These are phyloP conservation scores for Pelodytes ibericus DNA, from an alignment of 2,797 vertebrate species.

Conservation along the genomic window DNA sequence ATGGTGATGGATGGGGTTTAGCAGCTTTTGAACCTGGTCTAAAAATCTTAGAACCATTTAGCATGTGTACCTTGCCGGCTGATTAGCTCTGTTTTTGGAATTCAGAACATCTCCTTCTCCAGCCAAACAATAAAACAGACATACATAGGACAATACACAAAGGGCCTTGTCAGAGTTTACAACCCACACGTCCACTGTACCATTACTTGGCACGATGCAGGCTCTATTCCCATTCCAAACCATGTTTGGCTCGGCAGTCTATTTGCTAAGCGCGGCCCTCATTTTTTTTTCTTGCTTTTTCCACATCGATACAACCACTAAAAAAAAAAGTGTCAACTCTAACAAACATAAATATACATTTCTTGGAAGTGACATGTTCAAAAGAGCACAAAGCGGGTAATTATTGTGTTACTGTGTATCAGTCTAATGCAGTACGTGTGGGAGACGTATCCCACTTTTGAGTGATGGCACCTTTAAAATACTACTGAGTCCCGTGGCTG, in stretches of 20 bases:
- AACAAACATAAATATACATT: conserved; percentile 3
- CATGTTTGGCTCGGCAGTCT: not conserved
- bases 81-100: too few species aligned
- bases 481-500: conserved; percentile 59
- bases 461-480: conserved; percentile 58
- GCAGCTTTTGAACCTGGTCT: too few species aligned
- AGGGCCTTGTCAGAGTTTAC: not conserved
- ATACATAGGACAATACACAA: not conserved
- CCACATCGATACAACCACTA: not conserved
- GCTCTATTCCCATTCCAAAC: too few species aligned
- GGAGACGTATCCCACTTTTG: not conserved
- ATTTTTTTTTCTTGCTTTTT: not conserved
- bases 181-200: not conserved
- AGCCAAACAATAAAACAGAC: too few species aligned
- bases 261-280: not conserved
- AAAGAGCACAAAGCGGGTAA: conserved; percentile 27
- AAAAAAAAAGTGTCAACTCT: not conserved
- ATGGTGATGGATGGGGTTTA: too few species aligned
- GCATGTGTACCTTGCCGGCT: too few species aligned
- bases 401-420: conserved; percentile 26
- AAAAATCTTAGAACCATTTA: too few species aligned
- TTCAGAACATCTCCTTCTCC: too few species aligned
- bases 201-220: not conserved
- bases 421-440: conserved; percentile 24
- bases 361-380: not conserved